Base-by-base conservation (phyloP, 1,140 invertebrate species). In the Cheumatopsyche charites region DNA sequence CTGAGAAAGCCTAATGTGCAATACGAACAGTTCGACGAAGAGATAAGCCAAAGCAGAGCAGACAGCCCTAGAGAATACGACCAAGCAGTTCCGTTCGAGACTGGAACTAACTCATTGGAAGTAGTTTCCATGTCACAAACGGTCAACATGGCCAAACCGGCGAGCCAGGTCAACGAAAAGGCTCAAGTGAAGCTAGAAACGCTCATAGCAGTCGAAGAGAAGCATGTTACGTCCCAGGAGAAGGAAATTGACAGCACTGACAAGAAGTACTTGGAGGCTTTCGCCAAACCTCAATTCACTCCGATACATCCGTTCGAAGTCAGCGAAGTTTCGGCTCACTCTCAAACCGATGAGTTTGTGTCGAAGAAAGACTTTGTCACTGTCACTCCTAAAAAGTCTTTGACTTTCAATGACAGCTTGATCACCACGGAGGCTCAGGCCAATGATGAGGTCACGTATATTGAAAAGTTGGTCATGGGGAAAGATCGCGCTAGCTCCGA, bases 381-480 rank as follows among this genome's bases (percentile, higher is more conserved):
- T 29, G 86, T 79, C 25, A 86, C 84, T 76, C 88, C 89, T 29
- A 81, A 73, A 41, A 78, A 84, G 63, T 78, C 79, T 61, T 62
- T 90, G 70, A 80, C 87, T 17, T 80, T 85, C 12, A 84, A 83
- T 43, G 89, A 91, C 82, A 81, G 89, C 77, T 74, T 91, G 41
- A 72, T 86, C 5, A 83, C 90, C 9, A 85, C 82, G 73, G 89
- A 91, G 83, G 85, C 81, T 55, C 69, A 79, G 23, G 66, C 79
- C n/a, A 80, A 82, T 73, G 73, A 81, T 77, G 74, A 78, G 36
- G 73, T 84, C 19, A 70, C 75, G 58, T 76, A 83, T 52, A 78
- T 82, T 19, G 76, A 82, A 71, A 79, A 80, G 68, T 68, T 78
- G 43, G 71, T 79, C 72, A 77, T 79, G 71, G 75, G 73, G 29